phyloP scores from a whole-genome alignment of 1,140 invertebrate genomes.

The Listronotus oregonensis region DNA sequence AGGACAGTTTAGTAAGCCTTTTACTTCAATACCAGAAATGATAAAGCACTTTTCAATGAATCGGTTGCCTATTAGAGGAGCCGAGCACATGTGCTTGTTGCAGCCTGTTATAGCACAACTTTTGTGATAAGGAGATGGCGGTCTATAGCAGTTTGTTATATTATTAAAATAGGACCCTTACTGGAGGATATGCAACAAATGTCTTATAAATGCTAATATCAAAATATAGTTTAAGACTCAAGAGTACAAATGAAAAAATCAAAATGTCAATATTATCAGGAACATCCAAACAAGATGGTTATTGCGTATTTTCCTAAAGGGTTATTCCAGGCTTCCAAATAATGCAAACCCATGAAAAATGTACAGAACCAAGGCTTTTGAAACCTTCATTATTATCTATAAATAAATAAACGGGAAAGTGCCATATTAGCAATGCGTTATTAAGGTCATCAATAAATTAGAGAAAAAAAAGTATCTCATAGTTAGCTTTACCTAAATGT shows the following conservation, averaged over 20 bases:
- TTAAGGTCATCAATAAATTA: background rate
- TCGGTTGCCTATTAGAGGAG: conserved; percentile 88
- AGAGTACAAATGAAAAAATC: conserved; percentile 33
- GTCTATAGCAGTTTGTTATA: background rate
- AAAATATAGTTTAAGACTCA: background rate
- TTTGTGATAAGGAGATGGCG: conserved; percentile 63
- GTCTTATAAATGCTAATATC: too few relatives aligned
- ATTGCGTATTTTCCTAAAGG: background rate
- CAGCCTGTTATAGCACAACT: conserved; percentile 86
- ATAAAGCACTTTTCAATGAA: conserved; percentile 91
- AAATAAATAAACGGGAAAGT: conserved; percentile 2
- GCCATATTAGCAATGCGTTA: conserved; percentile 9
- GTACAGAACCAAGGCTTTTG: conserved; percentile 8
- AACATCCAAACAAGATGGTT: conserved; percentile 2
- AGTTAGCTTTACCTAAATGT: background rate
- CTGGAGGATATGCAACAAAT: too few relatives aligned
- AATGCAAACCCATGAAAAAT: background rate
- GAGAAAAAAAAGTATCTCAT: conserved; percentile 3
- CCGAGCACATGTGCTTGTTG: conserved; percentile 92
- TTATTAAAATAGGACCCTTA: too few relatives aligned
- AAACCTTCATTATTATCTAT: background rate
- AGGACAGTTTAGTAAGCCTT: conserved; percentile 89
- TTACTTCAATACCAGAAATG: conserved; percentile 88
- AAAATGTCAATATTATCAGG: conserved; percentile 12
- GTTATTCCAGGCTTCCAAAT: conserved; percentile 1